phyloP scores from a whole-genome alignment of 2,797 vertebrate species.

The Urosaurus nigricauda region DNA sequence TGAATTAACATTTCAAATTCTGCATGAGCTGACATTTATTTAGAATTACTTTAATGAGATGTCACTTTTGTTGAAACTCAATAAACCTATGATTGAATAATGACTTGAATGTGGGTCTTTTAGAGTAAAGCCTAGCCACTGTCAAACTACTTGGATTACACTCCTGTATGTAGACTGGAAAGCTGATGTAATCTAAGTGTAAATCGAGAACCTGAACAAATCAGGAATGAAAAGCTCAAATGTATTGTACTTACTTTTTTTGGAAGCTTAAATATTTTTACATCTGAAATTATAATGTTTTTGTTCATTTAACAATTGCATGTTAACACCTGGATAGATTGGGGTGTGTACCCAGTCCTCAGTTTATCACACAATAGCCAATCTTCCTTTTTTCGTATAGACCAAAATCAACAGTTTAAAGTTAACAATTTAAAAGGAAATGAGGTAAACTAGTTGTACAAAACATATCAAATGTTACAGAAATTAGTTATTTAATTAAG shows the following conservation, averaged over 20 bases:
- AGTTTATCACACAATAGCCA: too few relatives aligned
- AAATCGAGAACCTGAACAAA: not conserved
- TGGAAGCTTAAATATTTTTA: not conserved
- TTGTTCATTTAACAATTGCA: not conserved
- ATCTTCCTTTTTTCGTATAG: too few relatives aligned
- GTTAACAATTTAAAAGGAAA: too few relatives aligned
- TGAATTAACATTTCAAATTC: not conserved
- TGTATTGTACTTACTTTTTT: not conserved
- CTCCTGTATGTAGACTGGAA: not conserved
- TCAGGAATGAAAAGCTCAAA: not conserved
- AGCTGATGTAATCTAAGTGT: not conserved
- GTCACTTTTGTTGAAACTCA: not conserved
- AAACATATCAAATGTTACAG: too few relatives aligned
- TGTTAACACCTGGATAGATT: not conserved
- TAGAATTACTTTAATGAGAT: not conserved
- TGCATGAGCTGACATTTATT: not conserved
- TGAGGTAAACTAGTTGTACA: too few relatives aligned
- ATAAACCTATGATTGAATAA: not conserved
- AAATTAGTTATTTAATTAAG: too few relatives aligned
- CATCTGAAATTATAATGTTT: not conserved
- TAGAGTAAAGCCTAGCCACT: not conserved
- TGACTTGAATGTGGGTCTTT: not conserved
- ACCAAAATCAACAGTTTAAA: too few relatives aligned
- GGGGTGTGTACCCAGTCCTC: too few relatives aligned
- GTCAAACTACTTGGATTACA: not conserved